Evolutionary conservation across 2,113 vertebrate genomes (phyloP).

Genomic region (Oryzias curvinotus): DNA sequence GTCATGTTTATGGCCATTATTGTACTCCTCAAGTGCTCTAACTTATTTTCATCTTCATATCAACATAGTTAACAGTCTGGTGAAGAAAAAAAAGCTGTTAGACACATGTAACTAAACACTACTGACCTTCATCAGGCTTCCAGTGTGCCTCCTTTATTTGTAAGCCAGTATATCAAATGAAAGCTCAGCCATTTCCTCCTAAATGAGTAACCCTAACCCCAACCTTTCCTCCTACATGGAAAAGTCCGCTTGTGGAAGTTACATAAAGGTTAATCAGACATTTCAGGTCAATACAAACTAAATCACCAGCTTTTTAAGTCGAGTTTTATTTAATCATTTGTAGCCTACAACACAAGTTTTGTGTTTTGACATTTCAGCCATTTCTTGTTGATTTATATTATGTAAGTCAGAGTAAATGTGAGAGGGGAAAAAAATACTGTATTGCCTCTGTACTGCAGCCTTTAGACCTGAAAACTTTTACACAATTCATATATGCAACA

Average conservation of each 20-base stretch:
- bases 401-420: constrained; percentile 3
- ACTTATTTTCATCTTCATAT: constrained; percentile 12
- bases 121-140: constrained; percentile 35
- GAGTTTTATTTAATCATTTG: constrained; percentile 18
- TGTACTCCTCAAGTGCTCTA: constrained; percentile 40
- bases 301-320: constrained; percentile 18
- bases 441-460: background rate
- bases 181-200: constrained; percentile 1
- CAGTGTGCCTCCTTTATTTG: constrained; percentile 46
- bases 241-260: constrained; percentile 11
- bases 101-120: constrained; percentile 25
- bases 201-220: constrained; percentile 13
- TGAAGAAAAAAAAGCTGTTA: background rate
- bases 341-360: constrained; percentile 10
- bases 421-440: no score
- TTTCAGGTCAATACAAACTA: constrained; percentile 43
- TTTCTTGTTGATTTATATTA: constrained; percentile 5
- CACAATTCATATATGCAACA: constrained; percentile 45
- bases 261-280: constrained; percentile 18
- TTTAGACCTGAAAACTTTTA: constrained; percentile 18
- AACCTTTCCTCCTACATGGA: constrained; percentile 11
- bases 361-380: constrained; percentile 2
- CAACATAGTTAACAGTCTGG: background rate
- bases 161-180: constrained; percentile 4
- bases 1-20: constrained; percentile 37